These are phyloP conservation scores for Trichonephila inaurata DNA, from an alignment of 1,140 invertebrate species.

Conservation along the genomic window DNA sequence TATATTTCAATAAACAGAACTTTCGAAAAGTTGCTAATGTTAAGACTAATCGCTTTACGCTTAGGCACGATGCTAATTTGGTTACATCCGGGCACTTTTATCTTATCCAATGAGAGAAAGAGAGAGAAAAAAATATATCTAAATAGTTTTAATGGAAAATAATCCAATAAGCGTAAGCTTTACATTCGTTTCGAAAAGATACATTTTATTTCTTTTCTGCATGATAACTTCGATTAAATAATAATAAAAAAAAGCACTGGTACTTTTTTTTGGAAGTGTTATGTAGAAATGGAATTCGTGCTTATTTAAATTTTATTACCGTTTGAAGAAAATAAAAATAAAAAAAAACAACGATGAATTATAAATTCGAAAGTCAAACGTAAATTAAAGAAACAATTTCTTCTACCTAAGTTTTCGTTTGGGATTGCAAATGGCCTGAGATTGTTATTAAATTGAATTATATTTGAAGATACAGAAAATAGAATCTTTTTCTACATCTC, in stretches of 20 bases:
- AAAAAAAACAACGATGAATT: too few relatives aligned
- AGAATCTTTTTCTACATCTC: too few relatives aligned
- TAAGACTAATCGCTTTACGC: slow-evolving; percentile 49
- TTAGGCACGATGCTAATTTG: slow-evolving; percentile 37
- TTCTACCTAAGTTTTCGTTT: too few relatives aligned
- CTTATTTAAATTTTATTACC: neutral
- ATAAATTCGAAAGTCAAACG: too few relatives aligned
- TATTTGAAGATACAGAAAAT: too few relatives aligned
- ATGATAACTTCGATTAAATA: slow-evolving; percentile 22
- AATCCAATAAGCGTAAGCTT: slow-evolving; percentile 53
- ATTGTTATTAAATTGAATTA: too few relatives aligned
- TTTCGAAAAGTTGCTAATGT: slow-evolving; percentile 46
- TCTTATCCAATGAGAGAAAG: slow-evolving; percentile 52
- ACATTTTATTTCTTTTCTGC: neutral
- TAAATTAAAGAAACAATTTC: too few relatives aligned
- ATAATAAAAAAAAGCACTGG: neutral
- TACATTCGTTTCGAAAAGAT: neutral
- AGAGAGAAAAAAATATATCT: neutral
- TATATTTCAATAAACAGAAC: slow-evolving; percentile 33
- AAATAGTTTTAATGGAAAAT: neutral
- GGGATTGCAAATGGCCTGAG: too few relatives aligned
- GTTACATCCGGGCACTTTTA: slow-evolving; percentile 30
- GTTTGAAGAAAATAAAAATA: too few relatives aligned
- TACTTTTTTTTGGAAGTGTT: neutral
- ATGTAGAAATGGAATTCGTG: neutral